Conservation (phyloP, 2,888 invertebrate genomes). For the Cantharis rustica region DNA sequence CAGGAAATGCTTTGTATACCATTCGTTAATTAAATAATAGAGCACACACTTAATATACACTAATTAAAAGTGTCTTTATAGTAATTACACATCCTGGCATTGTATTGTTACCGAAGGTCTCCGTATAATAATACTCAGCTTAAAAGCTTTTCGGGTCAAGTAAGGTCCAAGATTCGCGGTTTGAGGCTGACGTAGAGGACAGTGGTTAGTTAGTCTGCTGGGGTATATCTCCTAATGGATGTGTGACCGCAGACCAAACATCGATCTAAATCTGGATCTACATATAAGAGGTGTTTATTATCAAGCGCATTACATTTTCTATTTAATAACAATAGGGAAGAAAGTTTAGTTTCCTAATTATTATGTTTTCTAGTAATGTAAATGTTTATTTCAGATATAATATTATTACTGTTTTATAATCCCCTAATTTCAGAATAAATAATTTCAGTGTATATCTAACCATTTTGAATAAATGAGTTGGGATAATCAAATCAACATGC, state of each 20-base stretch:
- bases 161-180: conserved; percentile 28
- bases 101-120: conserved; percentile 31
- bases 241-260: conserved; percentile 43
- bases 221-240: conserved; percentile 46
- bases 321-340: neutral
- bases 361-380: neutral
- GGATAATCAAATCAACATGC: neutral
- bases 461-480: neutral
- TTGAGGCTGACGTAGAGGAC: conserved; percentile 22
- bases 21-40: conserved; percentile 2
- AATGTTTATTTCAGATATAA: neutral
- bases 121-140: conserved; percentile 35
- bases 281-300: conserved; percentile 14
- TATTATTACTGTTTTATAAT: no score
- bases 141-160: conserved; percentile 39
- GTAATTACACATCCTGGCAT: conserved; percentile 43
- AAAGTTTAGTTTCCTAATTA: neutral
- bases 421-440: no score
- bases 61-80: conserved; percentile 45
- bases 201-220: conserved; percentile 21
- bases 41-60: conserved; percentile 17
- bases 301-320: neutral
- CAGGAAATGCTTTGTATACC: neutral
- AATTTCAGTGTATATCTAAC: neutral
- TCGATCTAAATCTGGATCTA: conserved; percentile 38